Percentiles rank a stretch among this genome's conserved stretches.
Conservation (phyloP, 2,797 vertebrate genomes). For the Cynodonichthys magdalenae region DNA sequence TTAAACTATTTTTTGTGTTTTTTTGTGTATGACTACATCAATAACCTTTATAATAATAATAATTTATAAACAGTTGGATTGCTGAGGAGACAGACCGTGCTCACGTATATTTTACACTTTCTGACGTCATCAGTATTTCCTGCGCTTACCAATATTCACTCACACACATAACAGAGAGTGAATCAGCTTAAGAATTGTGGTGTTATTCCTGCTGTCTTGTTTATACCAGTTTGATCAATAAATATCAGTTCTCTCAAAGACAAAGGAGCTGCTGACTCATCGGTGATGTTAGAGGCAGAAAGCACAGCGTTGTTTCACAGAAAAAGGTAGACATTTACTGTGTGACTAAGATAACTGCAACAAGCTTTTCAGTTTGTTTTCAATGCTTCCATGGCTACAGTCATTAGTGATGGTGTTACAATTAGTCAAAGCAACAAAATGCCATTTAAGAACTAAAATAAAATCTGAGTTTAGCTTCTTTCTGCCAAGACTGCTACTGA, state of each 20-base stretch:
- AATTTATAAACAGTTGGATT: slow-evolving; percentile 12
- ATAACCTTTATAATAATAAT: too few species aligned
- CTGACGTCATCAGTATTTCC: slow-evolving; percentile 50
- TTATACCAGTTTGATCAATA: slow-evolving; percentile 56
- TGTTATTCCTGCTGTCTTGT: slow-evolving; percentile 31
- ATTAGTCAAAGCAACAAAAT: too few species aligned
- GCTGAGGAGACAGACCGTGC: slow-evolving; percentile 21
- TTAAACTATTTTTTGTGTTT: slow-evolving; percentile 15
- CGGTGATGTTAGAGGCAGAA: slow-evolving; percentile 43
- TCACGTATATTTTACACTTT: slow-evolving; percentile 30
- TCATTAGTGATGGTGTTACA: too few species aligned
- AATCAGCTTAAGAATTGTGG: slow-evolving; percentile 47
- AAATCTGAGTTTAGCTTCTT: too few species aligned
- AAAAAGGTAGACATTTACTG: slow-evolving; percentile 15
- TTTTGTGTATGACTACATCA: neutral
- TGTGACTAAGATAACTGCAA: too few species aligned
- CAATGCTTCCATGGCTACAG: too few species aligned
- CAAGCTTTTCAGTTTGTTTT: too few species aligned
- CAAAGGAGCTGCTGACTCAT: slow-evolving; percentile 22
- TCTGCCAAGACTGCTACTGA: too few species aligned
- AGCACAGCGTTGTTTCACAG: slow-evolving; percentile 27
- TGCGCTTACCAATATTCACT: slow-evolving; percentile 43
- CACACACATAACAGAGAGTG: slow-evolving; percentile 51
- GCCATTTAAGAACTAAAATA: too few species aligned
- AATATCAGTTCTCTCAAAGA: slow-evolving; percentile 43